These are phyloP conservation scores for Cheirogaleus major DNA, from an alignment of 2,797 vertebrate genomes.

Conservation along the genomic window DNA sequence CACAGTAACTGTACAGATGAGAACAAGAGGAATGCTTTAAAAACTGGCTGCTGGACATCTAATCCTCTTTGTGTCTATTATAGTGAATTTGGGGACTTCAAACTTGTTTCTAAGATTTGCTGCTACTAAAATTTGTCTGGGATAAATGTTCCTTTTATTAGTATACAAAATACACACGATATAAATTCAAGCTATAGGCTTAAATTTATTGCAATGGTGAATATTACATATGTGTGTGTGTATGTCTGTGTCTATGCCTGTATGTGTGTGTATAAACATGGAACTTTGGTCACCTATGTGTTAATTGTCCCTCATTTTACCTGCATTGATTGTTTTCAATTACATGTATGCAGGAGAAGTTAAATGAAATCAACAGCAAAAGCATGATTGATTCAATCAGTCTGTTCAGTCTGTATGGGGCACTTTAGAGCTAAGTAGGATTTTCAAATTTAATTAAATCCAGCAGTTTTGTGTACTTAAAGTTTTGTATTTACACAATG, in stretches of 20 bases:
- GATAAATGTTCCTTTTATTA: not conserved
- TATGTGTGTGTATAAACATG: not conserved
- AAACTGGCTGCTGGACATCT: not conserved
- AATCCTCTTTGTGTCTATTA: not conserved
- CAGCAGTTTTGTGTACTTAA: not conserved
- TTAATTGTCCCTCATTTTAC: not conserved
- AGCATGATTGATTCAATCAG: conserved; percentile 53
- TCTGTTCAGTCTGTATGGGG: not conserved
- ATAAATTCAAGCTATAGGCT: not conserved
- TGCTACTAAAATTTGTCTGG: not conserved
- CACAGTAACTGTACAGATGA: not conserved
- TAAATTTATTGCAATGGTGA: not conserved
- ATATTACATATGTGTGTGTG: not conserved
- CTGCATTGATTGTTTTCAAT: conserved; percentile 30
- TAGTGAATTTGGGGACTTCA: not conserved
- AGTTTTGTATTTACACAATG: not conserved
- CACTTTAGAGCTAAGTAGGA: conserved; percentile 27
- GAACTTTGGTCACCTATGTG: not conserved
- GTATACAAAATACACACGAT: not conserved
- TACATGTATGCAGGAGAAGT: not conserved
- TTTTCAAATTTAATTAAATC: conserved; percentile 57
- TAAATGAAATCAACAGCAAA: conserved; percentile 64
- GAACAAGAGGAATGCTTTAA: not conserved
- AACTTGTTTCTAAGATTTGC: not conserved
- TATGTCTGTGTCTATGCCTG: not conserved